Conservation (phyloP, 2,113 vertebrate genomes). For the Myocastor coypus region DNA sequence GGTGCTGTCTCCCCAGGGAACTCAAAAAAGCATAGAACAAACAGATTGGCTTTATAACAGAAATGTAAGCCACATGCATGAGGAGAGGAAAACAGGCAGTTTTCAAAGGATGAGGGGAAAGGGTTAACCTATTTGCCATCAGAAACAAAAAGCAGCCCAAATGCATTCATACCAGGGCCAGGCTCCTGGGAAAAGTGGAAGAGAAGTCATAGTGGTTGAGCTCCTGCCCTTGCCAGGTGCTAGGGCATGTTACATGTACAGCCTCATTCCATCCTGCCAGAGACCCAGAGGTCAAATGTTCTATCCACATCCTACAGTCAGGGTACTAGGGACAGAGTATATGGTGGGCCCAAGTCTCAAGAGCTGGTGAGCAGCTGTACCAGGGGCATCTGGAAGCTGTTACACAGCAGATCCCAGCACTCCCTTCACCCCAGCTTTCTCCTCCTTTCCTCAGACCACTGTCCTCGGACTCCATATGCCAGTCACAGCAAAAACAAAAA, state of each 20-base stretch:
- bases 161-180: not conserved
- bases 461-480: not conserved
- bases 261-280: not conserved
- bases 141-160: not conserved
- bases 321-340: not conserved
- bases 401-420: not conserved
- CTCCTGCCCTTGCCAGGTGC: not conserved
- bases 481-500: not conserved
- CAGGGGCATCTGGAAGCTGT: too few species aligned
- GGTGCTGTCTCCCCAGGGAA: not conserved
- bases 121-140: not conserved
- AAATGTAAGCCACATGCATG: not conserved
- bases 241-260: rapidly evolving
- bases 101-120: slow-evolving; percentile 12
- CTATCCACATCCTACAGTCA: not conserved
- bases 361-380: not conserved
- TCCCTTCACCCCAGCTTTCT: not conserved
- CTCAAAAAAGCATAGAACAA: not conserved
- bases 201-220: too few species aligned
- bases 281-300: not conserved
- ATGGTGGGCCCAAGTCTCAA: not conserved
- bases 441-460: not conserved
- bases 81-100: slow-evolving; percentile 2
- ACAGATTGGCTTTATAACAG: not conserved
- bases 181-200: not conserved